Conservation (phyloP, 2,797 vertebrate species). For the Fistularia commersonii region DNA sequence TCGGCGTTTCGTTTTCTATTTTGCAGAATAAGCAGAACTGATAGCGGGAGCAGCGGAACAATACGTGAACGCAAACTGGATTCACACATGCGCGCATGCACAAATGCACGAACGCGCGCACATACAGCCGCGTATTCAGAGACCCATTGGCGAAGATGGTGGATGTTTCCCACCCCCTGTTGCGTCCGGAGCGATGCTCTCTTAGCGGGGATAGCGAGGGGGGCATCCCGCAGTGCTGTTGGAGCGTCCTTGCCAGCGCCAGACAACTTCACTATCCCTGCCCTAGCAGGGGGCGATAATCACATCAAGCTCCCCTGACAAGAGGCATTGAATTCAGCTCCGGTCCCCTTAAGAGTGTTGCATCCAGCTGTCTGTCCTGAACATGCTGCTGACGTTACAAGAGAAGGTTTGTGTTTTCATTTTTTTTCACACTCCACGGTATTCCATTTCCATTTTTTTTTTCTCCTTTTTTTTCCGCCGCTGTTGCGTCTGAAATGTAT, state of each 20-base stretch:
- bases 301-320: conserved; percentile 77
- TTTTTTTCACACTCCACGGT: conserved; percentile 38
- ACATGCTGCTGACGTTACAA: conserved; percentile 68
- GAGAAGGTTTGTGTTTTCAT: conserved; percentile 65
- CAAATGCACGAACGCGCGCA: conserved; percentile 4
- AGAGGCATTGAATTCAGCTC: conserved; percentile 74
- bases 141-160: conserved; percentile 44
- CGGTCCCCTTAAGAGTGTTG: conserved; percentile 70
- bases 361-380: conserved; percentile 64
- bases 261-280: conserved; percentile 75
- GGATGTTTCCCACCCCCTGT: conserved; percentile 63
- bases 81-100: conserved; percentile 46
- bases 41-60: conserved; percentile 19
- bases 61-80: conserved; percentile 33
- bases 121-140: not conserved
- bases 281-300: conserved; percentile 77
- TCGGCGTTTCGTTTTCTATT: not conserved
- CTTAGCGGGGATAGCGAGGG: conserved; percentile 51
- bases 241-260: conserved; percentile 63
- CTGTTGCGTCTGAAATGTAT: conserved; percentile 19
- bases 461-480: conserved; percentile 1
- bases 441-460: conserved; percentile 14
- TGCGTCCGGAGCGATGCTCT: conserved; percentile 54
- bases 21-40: conserved; percentile 18
- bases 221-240: conserved; percentile 65